Evolutionary conservation across 1,140 invertebrate species (phyloP).

Genomic region (Caenorhabditis latens): DNA sequence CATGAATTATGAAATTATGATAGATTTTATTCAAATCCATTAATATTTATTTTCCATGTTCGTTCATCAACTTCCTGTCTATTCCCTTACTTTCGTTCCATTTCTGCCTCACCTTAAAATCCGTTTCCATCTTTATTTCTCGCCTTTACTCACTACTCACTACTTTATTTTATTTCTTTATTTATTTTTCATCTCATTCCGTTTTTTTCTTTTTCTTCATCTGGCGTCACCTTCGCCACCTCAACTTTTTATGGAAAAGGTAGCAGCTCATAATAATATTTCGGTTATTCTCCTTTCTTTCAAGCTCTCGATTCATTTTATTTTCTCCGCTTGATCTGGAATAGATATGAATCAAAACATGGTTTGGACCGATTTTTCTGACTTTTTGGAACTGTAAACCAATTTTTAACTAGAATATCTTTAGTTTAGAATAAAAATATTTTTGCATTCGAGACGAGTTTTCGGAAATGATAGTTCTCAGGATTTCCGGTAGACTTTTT

Average conservation of each 20-base stretch:
- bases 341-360: neutral
- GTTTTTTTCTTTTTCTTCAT: neutral
- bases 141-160: neutral
- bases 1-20: neutral
- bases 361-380: no score
- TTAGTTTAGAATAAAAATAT: no score
- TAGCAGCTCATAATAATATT: conserved; percentile 19
- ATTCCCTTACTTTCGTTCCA: neutral
- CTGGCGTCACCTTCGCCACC: neutral
- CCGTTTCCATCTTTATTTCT: neutral
- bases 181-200: conserved; percentile 35
- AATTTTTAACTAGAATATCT: no score
- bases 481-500: no score
- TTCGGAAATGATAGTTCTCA: no score
- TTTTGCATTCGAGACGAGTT: no score
- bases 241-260: conserved; percentile 34
- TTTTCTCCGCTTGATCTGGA: neutral
- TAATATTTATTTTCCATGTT: conserved; percentile 6
- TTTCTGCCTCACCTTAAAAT: neutral
- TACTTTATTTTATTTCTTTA: conserved; percentile 21
- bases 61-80: conserved; percentile 19
- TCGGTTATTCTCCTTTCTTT: neutral
- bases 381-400: no score
- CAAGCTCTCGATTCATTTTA: neutral
- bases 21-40: neutral